Percentiles rank a stretch among this genome's conserved stretches.
Conservation (phyloP, 2,888 invertebrate species). For the Abscondita cerata region DNA sequence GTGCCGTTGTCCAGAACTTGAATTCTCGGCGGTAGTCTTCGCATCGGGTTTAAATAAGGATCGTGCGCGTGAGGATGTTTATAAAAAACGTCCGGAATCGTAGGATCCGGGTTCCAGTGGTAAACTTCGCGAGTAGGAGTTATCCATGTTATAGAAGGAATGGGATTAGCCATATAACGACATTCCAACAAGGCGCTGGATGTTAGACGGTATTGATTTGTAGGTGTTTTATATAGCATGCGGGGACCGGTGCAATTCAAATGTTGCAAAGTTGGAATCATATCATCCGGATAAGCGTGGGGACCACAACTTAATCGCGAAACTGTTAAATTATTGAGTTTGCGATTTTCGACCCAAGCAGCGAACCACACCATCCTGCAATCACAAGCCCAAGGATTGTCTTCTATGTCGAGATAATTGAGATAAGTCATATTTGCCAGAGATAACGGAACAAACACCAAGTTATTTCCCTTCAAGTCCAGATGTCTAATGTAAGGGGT, state of each 20-base stretch:
- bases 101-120: conserved; percentile 80
- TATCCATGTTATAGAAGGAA: conserved; percentile 85
- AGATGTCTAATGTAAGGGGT: conserved; percentile 67
- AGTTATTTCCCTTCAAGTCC: conserved; percentile 73
- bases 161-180: conserved; percentile 76
- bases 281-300: conserved; percentile 71
- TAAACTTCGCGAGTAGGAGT: conserved; percentile 76
- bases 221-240: conserved; percentile 67
- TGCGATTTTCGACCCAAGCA: conserved; percentile 65
- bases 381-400: conserved; percentile 86
- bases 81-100: conserved; percentile 69
- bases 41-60: conserved; percentile 57
- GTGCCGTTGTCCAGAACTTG: conserved; percentile 79
- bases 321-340: conserved; percentile 58
- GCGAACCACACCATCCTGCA: conserved; percentile 84
- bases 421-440: conserved; percentile 70
- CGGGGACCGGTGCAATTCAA: conserved; percentile 74
- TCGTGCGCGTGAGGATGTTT: conserved; percentile 72
- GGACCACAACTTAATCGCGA: conserved; percentile 71
- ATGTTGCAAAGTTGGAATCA: conserved; percentile 72
- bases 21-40: conserved; percentile 63
- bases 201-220: conserved; percentile 69
- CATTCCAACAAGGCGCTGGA: conserved; percentile 78
- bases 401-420: conserved; percentile 69
- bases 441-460: conserved; percentile 74